A percentile compares a stretch with the other conserved stretches of the same genome.
Evolutionary conservation across 2,113 vertebrate genomes (phyloP).

Genomic region (Brachirus orientalis): DNA sequence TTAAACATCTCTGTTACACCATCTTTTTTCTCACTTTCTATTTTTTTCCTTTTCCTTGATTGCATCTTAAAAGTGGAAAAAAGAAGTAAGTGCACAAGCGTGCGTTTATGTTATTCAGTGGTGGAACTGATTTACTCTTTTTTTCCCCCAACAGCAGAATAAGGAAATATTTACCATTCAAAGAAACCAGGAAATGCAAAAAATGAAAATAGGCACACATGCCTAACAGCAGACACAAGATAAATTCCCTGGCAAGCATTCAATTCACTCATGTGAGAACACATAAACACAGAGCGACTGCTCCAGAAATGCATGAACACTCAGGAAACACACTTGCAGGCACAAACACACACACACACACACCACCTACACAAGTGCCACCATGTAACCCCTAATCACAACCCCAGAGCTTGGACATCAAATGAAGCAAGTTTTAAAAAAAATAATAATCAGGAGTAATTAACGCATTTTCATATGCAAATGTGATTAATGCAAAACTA

Average conservation of each 20-base stretch:
- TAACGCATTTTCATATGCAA: constrained; percentile 99
- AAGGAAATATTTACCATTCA: constrained; percentile 47
- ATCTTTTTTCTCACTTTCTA: background rate
- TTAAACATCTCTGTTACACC: background rate
- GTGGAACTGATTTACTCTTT: constrained; percentile 5
- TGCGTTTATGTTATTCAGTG: constrained; percentile 24
- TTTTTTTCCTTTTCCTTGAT: background rate
- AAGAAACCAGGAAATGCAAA: constrained; percentile 34
- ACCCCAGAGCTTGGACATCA: constrained; percentile 96
- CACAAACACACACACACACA: constrained; percentile 77
- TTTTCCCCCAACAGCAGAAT: constrained; percentile 31
- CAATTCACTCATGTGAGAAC: constrained; percentile 70
- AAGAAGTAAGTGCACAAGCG: constrained; percentile 9
- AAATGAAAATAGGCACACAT: constrained; percentile 64
- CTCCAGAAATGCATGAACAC: constrained; percentile 18
- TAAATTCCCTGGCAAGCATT: constrained; percentile 84
- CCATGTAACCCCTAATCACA: constrained; percentile 84
- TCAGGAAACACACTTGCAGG: constrained; percentile 14
- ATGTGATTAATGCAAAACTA: constrained; percentile 99
- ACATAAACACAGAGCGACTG: constrained; percentile 38
- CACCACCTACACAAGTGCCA: constrained; percentile 72
- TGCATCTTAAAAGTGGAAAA: constrained; percentile 4
- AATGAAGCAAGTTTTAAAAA: constrained; percentile 94
- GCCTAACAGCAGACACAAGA: constrained; percentile 71
- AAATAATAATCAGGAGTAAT: constrained; percentile 99